These are phyloP conservation scores for Melanotaenia boesemani DNA, from an alignment of 2,797 vertebrate species.

Conservation along the genomic window DNA sequence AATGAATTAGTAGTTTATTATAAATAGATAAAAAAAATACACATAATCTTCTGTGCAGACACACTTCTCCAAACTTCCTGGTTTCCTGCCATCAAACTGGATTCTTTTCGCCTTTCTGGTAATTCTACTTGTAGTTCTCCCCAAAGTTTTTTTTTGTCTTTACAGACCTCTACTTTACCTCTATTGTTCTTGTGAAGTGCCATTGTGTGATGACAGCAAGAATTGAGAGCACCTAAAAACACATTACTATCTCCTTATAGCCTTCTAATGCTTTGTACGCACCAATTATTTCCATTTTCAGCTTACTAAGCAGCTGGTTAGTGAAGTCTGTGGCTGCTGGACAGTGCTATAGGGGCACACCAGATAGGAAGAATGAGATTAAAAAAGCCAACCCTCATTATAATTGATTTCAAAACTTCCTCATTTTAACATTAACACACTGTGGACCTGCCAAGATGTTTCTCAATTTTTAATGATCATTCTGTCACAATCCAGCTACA, in stretches of 20 bases:
- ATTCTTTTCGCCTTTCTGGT: not conserved
- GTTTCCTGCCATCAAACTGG: not conserved
- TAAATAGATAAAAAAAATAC: not conserved
- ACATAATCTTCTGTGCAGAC: not conserved
- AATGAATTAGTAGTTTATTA: not conserved
- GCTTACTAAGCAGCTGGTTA: not conserved
- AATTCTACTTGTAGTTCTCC: not conserved
- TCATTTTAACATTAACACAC: constrained; percentile 14
- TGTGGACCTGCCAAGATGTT: constrained; percentile 15
- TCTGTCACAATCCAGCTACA: constrained; percentile 28
- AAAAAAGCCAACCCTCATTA: constrained; percentile 25
- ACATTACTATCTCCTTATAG: not conserved
- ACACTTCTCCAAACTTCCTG: not conserved
- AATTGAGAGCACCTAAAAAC: not conserved
- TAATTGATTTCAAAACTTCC: constrained; percentile 10
- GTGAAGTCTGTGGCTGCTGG: not conserved
- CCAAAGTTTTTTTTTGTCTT: not conserved
- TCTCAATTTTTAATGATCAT: constrained; percentile 36
- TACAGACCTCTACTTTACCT: not conserved
- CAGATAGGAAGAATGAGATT: not conserved
- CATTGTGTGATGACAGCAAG: not conserved
- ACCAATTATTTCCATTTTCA: not conserved
- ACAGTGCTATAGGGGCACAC: not conserved
- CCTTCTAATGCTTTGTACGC: not conserved
- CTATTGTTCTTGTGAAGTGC: not conserved